Evolutionary conservation across 2,113 vertebrate species (phyloP).

Genomic region (Etheostoma cragini): DNA sequence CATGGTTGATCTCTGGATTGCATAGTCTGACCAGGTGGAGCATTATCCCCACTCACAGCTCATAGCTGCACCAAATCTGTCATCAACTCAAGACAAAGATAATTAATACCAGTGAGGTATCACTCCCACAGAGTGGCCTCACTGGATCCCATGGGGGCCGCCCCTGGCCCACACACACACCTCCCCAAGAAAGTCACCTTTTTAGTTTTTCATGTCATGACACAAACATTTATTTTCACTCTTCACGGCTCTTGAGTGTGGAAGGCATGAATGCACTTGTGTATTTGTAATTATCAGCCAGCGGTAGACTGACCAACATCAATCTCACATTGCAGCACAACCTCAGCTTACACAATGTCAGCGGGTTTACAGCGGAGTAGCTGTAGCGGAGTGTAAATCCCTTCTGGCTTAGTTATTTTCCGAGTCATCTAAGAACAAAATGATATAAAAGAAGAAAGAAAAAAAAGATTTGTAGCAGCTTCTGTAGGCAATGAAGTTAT

Average conservation of each 20-base stretch:
- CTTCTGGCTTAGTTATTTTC: slow-evolving; percentile 47
- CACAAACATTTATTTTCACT: background rate
- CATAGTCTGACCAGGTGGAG: too few species aligned
- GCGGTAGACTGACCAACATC: slow-evolving; percentile 17
- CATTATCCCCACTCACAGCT: too few species aligned
- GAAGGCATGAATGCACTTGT: background rate
- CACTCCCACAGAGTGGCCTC: too few species aligned
- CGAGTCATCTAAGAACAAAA: slow-evolving; percentile 53
- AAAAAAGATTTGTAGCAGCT: slow-evolving; percentile 6
- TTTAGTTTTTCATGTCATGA: background rate
- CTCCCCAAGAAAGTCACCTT: background rate
- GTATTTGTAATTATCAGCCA: slow-evolving; percentile 36
- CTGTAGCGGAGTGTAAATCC: slow-evolving; percentile 19
- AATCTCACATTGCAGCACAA: slow-evolving; percentile 12
- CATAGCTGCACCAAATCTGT: too few species aligned
- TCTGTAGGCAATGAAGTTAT: slow-evolving; percentile 43
- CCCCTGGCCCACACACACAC: too few species aligned
- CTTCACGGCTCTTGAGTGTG: background rate
- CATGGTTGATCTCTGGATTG: too few species aligned
- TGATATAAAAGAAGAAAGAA: background rate
- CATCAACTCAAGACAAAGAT: too few species aligned
- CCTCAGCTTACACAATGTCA: slow-evolving; percentile 18
- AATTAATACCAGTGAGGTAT: too few species aligned
- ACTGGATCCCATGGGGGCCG: too few species aligned
- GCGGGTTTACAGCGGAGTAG: slow-evolving; percentile 19